phyloP scores from a whole-genome alignment of 2,888 invertebrate genomes.

The Orchesella flavescens region DNA sequence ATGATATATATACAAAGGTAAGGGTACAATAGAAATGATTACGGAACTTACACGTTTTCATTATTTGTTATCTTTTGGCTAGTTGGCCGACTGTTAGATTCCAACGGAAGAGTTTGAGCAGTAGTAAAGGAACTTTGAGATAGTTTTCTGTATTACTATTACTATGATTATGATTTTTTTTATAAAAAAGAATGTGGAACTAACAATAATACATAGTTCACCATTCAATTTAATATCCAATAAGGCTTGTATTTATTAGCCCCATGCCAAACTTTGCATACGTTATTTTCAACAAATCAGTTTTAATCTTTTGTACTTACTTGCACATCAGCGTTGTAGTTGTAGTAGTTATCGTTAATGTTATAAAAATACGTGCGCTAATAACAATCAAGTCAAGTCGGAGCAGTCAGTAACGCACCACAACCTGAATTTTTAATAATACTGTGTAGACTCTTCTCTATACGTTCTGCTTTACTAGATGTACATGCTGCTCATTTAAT shows the following conservation, averaged over 20 bases:
- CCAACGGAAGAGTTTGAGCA: neutral
- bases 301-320: neutral
- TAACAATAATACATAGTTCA: neutral
- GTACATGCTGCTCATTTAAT: too few species aligned
- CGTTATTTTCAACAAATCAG: neutral
- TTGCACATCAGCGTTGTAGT: neutral
- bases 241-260: neutral
- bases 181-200: neutral
- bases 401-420: too few species aligned
- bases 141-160: neutral
- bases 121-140: neutral
- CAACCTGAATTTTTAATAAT: too few species aligned
- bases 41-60: constrained; percentile 7
- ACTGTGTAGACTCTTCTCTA: too few species aligned
- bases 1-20: neutral
- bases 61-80: neutral
- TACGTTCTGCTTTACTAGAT: too few species aligned
- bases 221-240: neutral
- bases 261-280: neutral
- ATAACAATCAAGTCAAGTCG: too few species aligned
- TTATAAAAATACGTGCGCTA: too few species aligned
- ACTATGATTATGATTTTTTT: too few species aligned
- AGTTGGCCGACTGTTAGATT: neutral
- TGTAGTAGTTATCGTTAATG: too few species aligned
- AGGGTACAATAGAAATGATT: neutral